Conservation (phyloP, 2,888 invertebrate genomes). For the Unio pictorum region DNA sequence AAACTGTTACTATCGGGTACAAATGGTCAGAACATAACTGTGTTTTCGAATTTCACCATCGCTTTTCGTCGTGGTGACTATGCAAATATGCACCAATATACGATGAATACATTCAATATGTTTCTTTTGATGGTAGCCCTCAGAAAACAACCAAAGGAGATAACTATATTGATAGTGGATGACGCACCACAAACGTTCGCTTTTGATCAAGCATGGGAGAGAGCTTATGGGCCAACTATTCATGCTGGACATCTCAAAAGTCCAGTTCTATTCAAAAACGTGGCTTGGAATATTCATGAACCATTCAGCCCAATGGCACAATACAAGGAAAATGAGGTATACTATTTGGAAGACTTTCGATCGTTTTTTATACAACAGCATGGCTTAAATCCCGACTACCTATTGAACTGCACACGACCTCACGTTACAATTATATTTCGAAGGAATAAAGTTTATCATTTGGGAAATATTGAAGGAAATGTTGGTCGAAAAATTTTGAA, state of each 20-base stretch:
- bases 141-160: slow-evolving; percentile 27
- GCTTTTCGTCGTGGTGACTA: slow-evolving; percentile 43
- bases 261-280: slow-evolving; percentile 28
- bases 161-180: slow-evolving; percentile 54
- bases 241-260: slow-evolving; percentile 36
- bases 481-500: slow-evolving; percentile 60
- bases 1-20: too few species aligned
- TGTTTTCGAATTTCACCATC: slow-evolving; percentile 13
- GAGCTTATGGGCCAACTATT: slow-evolving; percentile 43
- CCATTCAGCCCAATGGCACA: slow-evolving; percentile 46
- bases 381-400: slow-evolving; percentile 10
- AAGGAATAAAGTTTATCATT: slow-evolving; percentile 60
- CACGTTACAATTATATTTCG: slow-evolving; percentile 54
- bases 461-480: slow-evolving; percentile 55
- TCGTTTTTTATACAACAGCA: slow-evolving; percentile 48
- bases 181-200: slow-evolving; percentile 49
- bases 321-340: slow-evolving; percentile 24
- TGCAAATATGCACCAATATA: slow-evolving; percentile 46
- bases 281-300: slow-evolving; percentile 50
- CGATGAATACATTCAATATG: slow-evolving; percentile 40
- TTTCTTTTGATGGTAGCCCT: slow-evolving; percentile 36
- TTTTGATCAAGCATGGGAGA: slow-evolving; percentile 51
- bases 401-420: slow-evolving; percentile 38
- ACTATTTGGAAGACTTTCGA: slow-evolving; percentile 53
- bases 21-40: background rate